Percentiles rank a stretch among this genome's conserved stretches.
Conservation (phyloP, 2,113 vertebrate genomes). For the Ceyx cyanopectus region DNA sequence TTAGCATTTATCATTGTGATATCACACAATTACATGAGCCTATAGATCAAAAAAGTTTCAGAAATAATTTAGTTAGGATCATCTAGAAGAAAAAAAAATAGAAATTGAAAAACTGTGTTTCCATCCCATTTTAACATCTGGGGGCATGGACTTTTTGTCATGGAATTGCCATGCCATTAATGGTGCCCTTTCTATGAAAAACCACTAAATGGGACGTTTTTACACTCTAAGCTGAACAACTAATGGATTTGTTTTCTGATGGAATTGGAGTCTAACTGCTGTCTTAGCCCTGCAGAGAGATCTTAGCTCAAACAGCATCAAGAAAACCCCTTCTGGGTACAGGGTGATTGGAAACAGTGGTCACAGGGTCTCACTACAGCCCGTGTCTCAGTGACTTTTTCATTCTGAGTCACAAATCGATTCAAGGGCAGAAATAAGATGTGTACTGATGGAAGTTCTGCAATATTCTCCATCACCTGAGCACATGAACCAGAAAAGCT, state of each 20-base stretch:
- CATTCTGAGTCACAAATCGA: conserved; percentile 30
- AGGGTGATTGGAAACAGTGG: background rate
- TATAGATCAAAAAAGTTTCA: background rate
- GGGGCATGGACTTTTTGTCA: background rate
- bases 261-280: background rate
- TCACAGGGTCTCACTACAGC: background rate
- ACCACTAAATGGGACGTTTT: background rate
- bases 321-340: background rate
- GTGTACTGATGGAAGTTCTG: conserved; percentile 1
- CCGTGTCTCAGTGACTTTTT: conserved; percentile 23
- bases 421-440: conserved; percentile 2
- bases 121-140: background rate
- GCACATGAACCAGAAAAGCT: conserved; percentile 35
- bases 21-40: background rate
- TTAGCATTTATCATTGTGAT: background rate
- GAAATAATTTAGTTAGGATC: background rate
- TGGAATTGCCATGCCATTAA: background rate
- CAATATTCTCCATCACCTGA: conserved; percentile 45
- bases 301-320: background rate
- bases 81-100: background rate
- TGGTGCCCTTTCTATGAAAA: background rate
- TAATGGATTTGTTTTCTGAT: background rate
- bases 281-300: background rate
- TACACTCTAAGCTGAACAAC: background rate
- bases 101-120: background rate